Evolutionary conservation across 2,888 invertebrate genomes (phyloP), one percentile per base, ranked within the genome.

Genomic region (Chloroclysta siterata): DNA sequence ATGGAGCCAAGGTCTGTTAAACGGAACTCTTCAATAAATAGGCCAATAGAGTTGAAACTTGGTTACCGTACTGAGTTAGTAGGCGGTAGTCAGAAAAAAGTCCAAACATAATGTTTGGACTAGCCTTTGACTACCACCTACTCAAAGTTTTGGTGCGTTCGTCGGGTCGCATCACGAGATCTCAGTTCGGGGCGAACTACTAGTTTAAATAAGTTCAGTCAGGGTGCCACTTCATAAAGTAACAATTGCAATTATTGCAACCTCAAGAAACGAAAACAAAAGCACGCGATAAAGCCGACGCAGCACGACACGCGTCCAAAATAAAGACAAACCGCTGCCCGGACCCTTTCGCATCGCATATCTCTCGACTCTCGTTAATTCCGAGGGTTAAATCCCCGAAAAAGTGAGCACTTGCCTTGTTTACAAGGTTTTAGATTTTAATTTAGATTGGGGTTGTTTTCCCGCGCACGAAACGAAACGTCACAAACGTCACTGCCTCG

Each of bases 371-470:
- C 51, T 86, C 89, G 92, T 90, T 93, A 92, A 93, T 92, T 86
- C 91, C 79, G 90, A 89, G 93, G 93, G 93, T 90, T 90, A 87
- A 92, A 92, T 93, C 93, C 90, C 93, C 92, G 92, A 93, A 93
- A 93, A 93, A 93, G 93, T 93, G 93, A 93, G 93, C 93, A 93
- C 93, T 93, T 93, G 93, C 88, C 93, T 93, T 93, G 93, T 93
- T 93, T 93, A 93, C 93, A 93, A 93, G 93, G 93, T 92, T 93
- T 93, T 93, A 93, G 93, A 93, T 93, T 93, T 93, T 93, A 93
- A 93, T 93, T 93, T 93, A 93, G 93, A 93, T 93, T 93, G 93
- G 93, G 93, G 93, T 90, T 76, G 87, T 60, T 68, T 66, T 61
- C 53, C 58, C 72, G 72, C 70, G 62, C 71, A 65, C 77, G 70